These are phyloP conservation scores for Melangyna quadrimaculata DNA, from an alignment of 2,888 invertebrate species.

Conservation along the genomic window DNA sequence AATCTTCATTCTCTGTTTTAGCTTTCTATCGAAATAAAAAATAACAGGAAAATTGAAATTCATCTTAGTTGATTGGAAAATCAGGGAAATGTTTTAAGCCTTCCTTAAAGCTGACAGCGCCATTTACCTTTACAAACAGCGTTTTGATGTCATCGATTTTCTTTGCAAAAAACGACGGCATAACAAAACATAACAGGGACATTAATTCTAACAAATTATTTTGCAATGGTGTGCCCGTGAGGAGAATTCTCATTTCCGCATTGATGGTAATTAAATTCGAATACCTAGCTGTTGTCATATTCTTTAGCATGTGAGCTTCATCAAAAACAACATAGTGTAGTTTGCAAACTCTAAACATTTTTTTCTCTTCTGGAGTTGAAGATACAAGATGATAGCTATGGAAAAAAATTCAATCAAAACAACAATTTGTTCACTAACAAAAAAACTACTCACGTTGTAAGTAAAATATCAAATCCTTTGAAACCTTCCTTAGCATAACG, in stretches of 20 bases:
- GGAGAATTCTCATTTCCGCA: slow-evolving; percentile 91
- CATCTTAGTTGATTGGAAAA: too few species aligned
- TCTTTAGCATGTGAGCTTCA: slow-evolving; percentile 99
- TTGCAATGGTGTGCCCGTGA: slow-evolving; percentile 98
- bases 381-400: slow-evolving; percentile 80
- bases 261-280: slow-evolving; percentile 93
- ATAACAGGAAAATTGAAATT: neutral
- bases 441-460: slow-evolving; percentile 88
- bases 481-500: slow-evolving; percentile 88
- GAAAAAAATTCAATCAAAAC: neutral
- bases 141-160: slow-evolving; percentile 93
- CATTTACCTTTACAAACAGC: slow-evolving; percentile 90
- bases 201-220: slow-evolving; percentile 97
- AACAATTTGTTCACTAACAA: neutral
- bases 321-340: slow-evolving; percentile 97
- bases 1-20: slow-evolving; percentile 83
- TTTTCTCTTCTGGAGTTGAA: slow-evolving; percentile 94
- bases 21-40: slow-evolving; percentile 78
- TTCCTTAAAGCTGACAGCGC: neutral
- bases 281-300: slow-evolving; percentile 96
- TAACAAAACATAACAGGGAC: slow-evolving; percentile 96
- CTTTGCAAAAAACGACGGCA: slow-evolving; percentile 96
- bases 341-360: slow-evolving; percentile 93
- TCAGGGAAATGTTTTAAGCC: neutral
- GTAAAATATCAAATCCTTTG: slow-evolving; percentile 89